Evolutionary conservation across 2,113 vertebrate species (phyloP), one percentile per base, ranked within the genome.

Genomic region (Cromileptes altivelis): DNA sequence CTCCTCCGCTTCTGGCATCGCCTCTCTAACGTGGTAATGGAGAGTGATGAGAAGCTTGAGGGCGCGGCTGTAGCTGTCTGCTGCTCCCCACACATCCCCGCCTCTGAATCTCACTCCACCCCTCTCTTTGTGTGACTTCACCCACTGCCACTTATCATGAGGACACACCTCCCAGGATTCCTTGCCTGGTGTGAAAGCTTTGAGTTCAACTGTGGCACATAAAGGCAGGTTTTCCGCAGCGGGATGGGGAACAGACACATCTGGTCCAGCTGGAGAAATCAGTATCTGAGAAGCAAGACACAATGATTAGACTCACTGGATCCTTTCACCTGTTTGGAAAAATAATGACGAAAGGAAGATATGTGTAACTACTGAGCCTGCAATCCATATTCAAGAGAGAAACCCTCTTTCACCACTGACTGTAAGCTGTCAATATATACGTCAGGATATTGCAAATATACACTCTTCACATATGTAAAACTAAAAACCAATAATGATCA

Each of bases 131-230:
- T 97, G 95, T 4, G 80, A 91, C 79, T 87, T 92, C 19, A 94
- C 94, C 92, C 93, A 94, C 50, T 81, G 63, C 93, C 96, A 95
- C 85, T 97, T 97, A 61, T 97, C 96, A 1, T 69, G 70, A 13
- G 91, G 79, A 6, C 86, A 84, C 94, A 97, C 90, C 82, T 97
- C 93, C 97, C 97, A 98, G 27, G 94, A 93, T 78, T 97, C 97
- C 76, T 82, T 91, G 37, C 95, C 95, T 37, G 87, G 77, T 15
- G 94, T 94, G 75, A 96, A 96, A n/a, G 90, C 73, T 30, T 93
- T 85, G n/a, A 97, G 94, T 79, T 95, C 91, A 21, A 96, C 80
- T 18, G 79, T 90, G 45, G 90, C 94, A 50, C 75, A 55, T n/a
- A 89, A 58, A 70, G 81, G 53, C 62, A 62, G 71, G 37, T 73